Base-by-base conservation (phyloP, 2,888 invertebrate genomes). In the Cataglyphis livida region DNA sequence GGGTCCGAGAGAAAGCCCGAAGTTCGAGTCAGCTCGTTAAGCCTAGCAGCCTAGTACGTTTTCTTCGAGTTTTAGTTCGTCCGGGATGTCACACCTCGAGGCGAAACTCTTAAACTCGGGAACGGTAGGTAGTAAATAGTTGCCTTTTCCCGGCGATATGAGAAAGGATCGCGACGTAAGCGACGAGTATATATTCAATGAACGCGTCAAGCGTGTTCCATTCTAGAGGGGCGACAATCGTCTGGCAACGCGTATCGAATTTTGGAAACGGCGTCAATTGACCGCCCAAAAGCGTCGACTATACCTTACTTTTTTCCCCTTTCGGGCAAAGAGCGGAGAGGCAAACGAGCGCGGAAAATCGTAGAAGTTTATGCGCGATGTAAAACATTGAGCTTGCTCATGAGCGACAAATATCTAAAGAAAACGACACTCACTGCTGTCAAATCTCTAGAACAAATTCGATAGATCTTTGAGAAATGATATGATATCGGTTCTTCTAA, bases 221-320 rank as follows among this genome's bases (percentile, higher is more conserved):
- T 48, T 44, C 81, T 15, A 79, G n/a, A 61, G 44, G 62, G 51
- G 51, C 38, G 65, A 73, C 38, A 61, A 44, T 78, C 74, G 57
- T 54, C 48, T 59, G 81, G 83, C 83, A 84, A 83, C 75, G 59
- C 68, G 59, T 48, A 84, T 73, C 66, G 74, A 54, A 54, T 64
- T 84, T 81, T 59, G 78, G 65, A 86, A 87, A 90, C 85, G 64
- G 38, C 83, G 65, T 82, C 78, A 68, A 68, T 84, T 71, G 82
- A 78, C 78, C 54, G 79, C 48, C 25, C 41, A 65, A 74, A 85
- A 84, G 38, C 35, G 41, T 35, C 38, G 35, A 35, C 35, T 35
- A 35, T 21, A 25, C 35, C 15, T 32, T 25, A 18, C 21, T 38
- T 61, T 44, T 21, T n/a, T 38, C 0, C 4, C 18, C 10, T 15